Conservation (phyloP, 2,797 vertebrate genomes). For the Pangasius macronema region DNA sequence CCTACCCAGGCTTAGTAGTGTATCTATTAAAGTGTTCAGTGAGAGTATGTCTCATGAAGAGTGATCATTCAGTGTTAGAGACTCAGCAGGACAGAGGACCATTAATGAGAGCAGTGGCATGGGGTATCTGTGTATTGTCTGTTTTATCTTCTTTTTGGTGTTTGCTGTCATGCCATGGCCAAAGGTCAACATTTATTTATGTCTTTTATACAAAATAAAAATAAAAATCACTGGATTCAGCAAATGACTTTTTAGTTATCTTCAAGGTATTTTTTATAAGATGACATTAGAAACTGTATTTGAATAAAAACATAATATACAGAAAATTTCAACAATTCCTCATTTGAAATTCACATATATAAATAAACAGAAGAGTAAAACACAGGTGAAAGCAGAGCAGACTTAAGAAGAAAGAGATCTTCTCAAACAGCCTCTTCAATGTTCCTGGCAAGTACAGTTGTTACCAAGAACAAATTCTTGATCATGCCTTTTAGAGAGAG, state of each 20-base stretch:
- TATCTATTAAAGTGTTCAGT: background rate
- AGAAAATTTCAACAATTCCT: background rate
- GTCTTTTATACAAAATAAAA: background rate
- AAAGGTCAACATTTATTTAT: background rate
- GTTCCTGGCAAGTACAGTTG: background rate
- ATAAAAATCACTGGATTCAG: no score
- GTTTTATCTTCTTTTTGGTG: background rate
- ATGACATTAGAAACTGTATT: background rate
- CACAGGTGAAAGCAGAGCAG: background rate
- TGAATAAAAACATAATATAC: background rate
- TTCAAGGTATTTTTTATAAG: background rate
- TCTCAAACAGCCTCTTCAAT: background rate
- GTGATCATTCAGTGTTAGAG: background rate
- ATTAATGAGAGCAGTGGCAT: conserved; percentile 39
- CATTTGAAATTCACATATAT: background rate
- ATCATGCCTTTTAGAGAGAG: background rate
- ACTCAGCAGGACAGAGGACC: conserved; percentile 28
- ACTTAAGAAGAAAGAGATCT: background rate
- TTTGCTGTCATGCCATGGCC: background rate
- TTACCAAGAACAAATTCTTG: background rate
- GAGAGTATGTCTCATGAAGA: background rate
- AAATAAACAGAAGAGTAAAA: background rate
- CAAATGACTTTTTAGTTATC: background rate
- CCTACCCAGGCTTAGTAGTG: background rate
- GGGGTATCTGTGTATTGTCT: background rate